phyloP scores from a whole-genome alignment of 2,797 vertebrate species.

The Catamblyrhynchus diadema region DNA sequence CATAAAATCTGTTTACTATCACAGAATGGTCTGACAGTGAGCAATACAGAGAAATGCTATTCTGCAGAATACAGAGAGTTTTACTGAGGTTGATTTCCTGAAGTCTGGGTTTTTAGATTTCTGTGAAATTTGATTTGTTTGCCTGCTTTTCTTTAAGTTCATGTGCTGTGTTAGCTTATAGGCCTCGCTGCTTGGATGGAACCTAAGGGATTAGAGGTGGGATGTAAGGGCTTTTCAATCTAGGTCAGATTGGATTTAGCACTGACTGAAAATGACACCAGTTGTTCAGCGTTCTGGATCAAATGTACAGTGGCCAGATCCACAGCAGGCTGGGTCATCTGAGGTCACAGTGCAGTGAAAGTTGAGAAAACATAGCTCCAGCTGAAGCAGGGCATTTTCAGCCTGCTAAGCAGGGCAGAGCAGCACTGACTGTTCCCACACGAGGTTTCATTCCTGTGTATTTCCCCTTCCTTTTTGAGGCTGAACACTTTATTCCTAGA shows the following conservation, averaged over 20 bases:
- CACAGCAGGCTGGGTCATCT: not conserved
- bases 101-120: not conserved
- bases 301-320: slow-evolving; percentile 7
- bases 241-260: slow-evolving; percentile 14
- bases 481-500: not conserved
- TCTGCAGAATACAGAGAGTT: not conserved
- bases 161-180: not conserved
- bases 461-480: not conserved
- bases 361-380: not conserved
- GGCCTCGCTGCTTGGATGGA: not conserved
- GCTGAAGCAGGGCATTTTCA: not conserved
- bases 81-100: not conserved
- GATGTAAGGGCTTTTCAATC: slow-evolving; percentile 19
- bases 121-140: not conserved
- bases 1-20: not conserved
- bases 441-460: not conserved
- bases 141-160: not conserved
- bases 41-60: not conserved
- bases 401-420: not conserved
- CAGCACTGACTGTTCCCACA: not conserved
- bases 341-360: slow-evolving; percentile 27
- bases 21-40: not conserved
- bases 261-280: not conserved
- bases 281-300: not conserved
- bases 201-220: not conserved